Evolutionary conservation across 1,140 invertebrate genomes (phyloP).

Genomic region (Neotoxoptera formosana): DNA sequence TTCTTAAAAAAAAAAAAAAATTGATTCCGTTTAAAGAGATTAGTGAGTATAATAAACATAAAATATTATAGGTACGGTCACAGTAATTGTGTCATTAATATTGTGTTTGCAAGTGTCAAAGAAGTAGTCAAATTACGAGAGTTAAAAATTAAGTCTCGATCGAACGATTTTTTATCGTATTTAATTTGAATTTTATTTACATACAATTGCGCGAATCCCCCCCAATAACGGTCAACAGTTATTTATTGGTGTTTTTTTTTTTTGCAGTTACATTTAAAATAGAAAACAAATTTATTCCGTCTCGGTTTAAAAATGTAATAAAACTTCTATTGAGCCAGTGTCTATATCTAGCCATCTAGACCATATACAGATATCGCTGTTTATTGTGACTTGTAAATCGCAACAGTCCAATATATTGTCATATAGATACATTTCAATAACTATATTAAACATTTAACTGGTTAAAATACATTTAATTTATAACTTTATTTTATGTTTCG

Average conservation of each 20-base stretch:
- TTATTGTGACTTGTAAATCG: not conserved
- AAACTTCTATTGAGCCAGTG: not conserved
- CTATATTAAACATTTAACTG: not conserved
- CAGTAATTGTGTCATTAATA: not conserved
- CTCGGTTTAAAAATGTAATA: slow-evolving; percentile 8
- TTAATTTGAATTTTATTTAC: not conserved
- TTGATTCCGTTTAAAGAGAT: not conserved
- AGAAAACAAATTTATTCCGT: not conserved
- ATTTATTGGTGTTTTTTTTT: not conserved
- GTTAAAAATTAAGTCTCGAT: not conserved
- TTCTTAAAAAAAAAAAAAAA: not conserved
- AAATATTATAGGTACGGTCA: not conserved
- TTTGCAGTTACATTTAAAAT: not conserved
- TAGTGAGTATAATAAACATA: not conserved
- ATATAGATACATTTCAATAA: not conserved
- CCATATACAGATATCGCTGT: not conserved
- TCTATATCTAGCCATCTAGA: not conserved
- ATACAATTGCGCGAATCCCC: not conserved
- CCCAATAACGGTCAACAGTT: not conserved
- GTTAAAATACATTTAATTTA: not conserved
- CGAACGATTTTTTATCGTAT: not conserved
- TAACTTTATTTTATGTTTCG: not conserved
- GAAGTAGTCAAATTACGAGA: not conserved
- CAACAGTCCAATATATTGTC: not conserved
- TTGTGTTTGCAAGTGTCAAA: too few relatives aligned